Evolutionary conservation across 2,113 vertebrate species (phyloP).

Genomic region (Prinia subflava): DNA sequence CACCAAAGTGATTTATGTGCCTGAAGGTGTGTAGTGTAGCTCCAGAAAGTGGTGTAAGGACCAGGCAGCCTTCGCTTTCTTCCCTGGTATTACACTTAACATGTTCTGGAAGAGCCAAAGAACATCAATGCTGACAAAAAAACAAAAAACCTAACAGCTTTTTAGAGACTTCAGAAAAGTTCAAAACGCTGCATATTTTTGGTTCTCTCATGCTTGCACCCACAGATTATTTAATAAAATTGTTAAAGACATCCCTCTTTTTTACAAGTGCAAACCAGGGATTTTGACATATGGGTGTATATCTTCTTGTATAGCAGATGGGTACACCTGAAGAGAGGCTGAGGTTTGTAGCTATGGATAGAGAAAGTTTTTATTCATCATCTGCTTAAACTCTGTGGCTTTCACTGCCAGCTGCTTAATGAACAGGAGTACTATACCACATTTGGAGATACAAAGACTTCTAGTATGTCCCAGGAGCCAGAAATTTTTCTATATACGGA

Average conservation of each 20-base stretch:
- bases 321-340: background rate
- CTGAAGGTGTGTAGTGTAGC: background rate
- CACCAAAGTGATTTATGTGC: background rate
- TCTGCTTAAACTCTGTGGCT: background rate
- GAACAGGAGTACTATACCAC: background rate
- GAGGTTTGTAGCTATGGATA: background rate
- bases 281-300: background rate
- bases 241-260: background rate
- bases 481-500: background rate
- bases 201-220: background rate
- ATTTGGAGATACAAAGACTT: background rate
- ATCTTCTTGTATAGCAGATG: background rate
- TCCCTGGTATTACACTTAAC: background rate
- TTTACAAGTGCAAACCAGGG: background rate
- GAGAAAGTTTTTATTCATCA: background rate
- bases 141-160: background rate
- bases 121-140: accelerated
- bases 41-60: background rate
- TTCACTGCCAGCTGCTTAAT: background rate
- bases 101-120: background rate
- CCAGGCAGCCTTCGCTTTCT: background rate
- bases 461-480: background rate
- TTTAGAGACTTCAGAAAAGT: background rate
- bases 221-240: background rate
- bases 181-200: background rate